phyloP scores from a whole-genome alignment of 92 coral and sea anemone species.

The Actinostola sp. region DNA sequence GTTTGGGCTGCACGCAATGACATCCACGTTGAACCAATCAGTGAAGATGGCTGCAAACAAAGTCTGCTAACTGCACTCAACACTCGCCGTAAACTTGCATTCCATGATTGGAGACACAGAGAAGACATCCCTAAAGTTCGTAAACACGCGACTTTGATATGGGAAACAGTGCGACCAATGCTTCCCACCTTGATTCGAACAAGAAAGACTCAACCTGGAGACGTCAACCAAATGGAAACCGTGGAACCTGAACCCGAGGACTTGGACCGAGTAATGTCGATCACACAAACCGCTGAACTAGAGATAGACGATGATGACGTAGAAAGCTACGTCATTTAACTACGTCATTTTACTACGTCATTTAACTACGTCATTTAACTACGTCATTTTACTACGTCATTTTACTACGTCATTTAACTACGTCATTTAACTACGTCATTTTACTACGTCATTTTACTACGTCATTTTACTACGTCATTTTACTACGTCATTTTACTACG shows the following conservation, averaged over 20 bases:
- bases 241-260: not conserved
- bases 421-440: too few relatives aligned
- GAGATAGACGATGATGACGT: constrained; percentile 18
- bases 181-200: constrained; percentile 9
- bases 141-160: constrained; percentile 24
- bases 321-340: constrained; percentile 14
- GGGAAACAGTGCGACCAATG: constrained; percentile 21
- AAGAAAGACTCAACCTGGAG: not conserved
- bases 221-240: not conserved
- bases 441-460: too few relatives aligned
- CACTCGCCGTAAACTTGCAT: constrained; percentile 51
- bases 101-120: constrained; percentile 76
- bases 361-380: too few relatives aligned
- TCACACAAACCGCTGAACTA: constrained; percentile 21
- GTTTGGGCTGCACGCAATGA: constrained; percentile 58
- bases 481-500: too few relatives aligned
- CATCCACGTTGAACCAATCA: constrained; percentile 33
- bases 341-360: too few relatives aligned
- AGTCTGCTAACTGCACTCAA: constrained; percentile 47
- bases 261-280: constrained; percentile 9
- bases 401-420: too few relatives aligned
- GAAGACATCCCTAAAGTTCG: constrained; percentile 73
- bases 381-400: too few relatives aligned
- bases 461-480: too few relatives aligned
- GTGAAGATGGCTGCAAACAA: constrained; percentile 26